Conservation (phyloP, 2,113 vertebrate genomes). For the Chamaea fasciata region DNA sequence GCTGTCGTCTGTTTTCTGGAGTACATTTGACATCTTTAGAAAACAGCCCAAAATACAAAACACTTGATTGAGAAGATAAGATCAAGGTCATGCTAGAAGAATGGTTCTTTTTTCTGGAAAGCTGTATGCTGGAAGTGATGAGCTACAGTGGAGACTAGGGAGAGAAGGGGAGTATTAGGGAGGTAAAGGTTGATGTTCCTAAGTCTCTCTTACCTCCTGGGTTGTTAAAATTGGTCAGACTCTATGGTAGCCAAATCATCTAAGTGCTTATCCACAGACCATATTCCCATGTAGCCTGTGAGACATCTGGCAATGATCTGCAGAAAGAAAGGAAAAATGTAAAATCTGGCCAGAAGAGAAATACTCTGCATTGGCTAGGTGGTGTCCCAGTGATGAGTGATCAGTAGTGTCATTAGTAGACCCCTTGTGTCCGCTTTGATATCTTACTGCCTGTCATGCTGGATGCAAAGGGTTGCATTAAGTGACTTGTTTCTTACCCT, state of each 20-base stretch:
- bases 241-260: neutral
- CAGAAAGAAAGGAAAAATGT: neutral
- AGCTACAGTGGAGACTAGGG: neutral
- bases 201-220: neutral
- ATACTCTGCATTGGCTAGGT: neutral
- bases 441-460: neutral
- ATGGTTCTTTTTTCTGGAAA: neutral
- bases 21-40: neutral
- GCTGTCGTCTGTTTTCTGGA: neutral
- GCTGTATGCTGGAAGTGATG: neutral
- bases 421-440: neutral
- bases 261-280: neutral
- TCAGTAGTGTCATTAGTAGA: neutral
- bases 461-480: neutral
- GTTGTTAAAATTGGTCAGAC: neutral
- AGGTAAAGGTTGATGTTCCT: accelerated
- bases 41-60: neutral
- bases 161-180: neutral
- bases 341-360: neutral
- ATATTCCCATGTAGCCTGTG: neutral
- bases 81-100: neutral
- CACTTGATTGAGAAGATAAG: neutral
- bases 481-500: neutral
- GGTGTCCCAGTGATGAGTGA: neutral
- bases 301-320: neutral